Base-by-base conservation (phyloP, 2,888 invertebrate genomes). In the Pachliopta kotzebuea region DNA sequence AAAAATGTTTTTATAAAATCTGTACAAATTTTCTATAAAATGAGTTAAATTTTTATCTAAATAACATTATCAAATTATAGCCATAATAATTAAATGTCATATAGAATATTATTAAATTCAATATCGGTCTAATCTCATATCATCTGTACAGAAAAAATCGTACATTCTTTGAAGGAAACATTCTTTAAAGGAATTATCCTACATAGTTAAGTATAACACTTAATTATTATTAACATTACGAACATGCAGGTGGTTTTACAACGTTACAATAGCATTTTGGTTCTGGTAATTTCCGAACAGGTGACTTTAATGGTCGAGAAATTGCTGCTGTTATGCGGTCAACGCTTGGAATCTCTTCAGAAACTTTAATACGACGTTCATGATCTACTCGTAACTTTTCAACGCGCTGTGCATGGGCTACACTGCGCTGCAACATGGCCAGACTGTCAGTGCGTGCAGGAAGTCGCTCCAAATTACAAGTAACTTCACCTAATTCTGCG, bases 361-460 rank as follows among this genome's bases (percentile, higher is more conserved):
- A 55, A 1, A 75, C 79, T 4, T 78, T 78, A 23, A 88, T 62
- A 0, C 80, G 76, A 8, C 74, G 76, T 50, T 85, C 84, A 17
- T 84, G 81, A 50, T 85, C 82, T 20, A 75, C 69, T 3, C 83
- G 75, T 55, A 66, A 64, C 50, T 77, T 77, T 63, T 85, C 88
- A 18, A 78, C 73, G 18, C 76, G 78, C 67, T 85, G 86, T 14
- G 87, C 86, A 55, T 79, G 70, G 8, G 78, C 81, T 21, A 90
- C 77, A 59, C 79, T 82, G 20, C 74, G 77, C 70, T 89, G 90
- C 56, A 90, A 68, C 18, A 70, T 80, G 9, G 83, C 87, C 20
- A 90, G 69, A 62, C 90, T 91, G 50, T 85, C 83, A 8, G 90
- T 86, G 14, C 79, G 78, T 42, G 78, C 76, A 8, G 79, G 79